These are phyloP conservation scores for Crossaster papposus DNA, from an alignment of 53 echinoderm and acorn worm genomes.

Conservation along the genomic window DNA sequence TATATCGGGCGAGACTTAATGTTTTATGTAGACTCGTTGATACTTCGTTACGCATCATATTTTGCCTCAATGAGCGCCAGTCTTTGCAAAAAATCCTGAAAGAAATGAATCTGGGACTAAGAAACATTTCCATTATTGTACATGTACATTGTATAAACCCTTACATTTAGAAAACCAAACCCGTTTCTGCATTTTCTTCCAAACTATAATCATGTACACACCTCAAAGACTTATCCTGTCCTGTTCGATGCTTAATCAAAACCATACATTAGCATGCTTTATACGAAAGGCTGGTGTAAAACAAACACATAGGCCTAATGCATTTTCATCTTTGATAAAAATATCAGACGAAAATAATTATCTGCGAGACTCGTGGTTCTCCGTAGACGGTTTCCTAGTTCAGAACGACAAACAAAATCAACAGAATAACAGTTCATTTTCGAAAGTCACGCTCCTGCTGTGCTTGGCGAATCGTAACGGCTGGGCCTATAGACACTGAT, in stretches of 20 bases:
- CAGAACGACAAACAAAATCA: conserved; percentile 27
- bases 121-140: no score
- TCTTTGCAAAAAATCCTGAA: no score
- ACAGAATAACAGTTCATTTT: background rate
- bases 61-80: no score
- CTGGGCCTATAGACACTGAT: background rate
- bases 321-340: background rate
- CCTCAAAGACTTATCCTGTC: no score
- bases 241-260: background rate
- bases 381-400: background rate
- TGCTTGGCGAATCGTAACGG: background rate
- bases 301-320: background rate
- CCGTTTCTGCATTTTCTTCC: no score
- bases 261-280: background rate
- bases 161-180: no score
- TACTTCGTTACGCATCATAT: no score
- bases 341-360: background rate
- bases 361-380: background rate
- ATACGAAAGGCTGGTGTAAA: background rate
- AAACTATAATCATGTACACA: no score
- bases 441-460: background rate
- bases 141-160: no score
- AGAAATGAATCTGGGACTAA: no score
- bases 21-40: no score
- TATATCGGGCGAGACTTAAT: no score